phyloP scores from a whole-genome alignment of 2,797 vertebrate species.

The Gymnocypris eckloni region DNA sequence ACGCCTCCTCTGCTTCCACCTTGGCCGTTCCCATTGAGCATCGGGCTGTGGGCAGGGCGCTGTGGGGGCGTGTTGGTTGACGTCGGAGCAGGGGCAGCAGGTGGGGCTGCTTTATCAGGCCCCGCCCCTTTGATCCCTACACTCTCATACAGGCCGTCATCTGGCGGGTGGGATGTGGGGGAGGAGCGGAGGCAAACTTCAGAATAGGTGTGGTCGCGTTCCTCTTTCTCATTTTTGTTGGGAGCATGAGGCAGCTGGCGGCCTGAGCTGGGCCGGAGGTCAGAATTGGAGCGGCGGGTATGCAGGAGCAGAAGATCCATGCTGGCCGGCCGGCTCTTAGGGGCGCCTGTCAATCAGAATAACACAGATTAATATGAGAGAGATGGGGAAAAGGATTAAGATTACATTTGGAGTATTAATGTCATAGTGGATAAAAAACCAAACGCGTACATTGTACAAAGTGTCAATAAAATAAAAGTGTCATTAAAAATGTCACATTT shows the following conservation, averaged over 20 bases:
- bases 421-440: neutral
- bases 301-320: conserved; percentile 83
- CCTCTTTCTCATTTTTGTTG: conserved; percentile 61
- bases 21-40: conserved; percentile 59
- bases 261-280: conserved; percentile 70
- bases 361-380: neutral
- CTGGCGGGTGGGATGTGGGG: conserved; percentile 68
- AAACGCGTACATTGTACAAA: neutral
- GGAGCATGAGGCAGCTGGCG: conserved; percentile 77
- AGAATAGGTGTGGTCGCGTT: conserved; percentile 75
- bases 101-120: conserved; percentile 54
- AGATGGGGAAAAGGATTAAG: neutral
- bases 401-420: neutral
- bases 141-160: conserved; percentile 80
- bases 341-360: conserved; percentile 67
- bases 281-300: conserved; percentile 75
- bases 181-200: conserved; percentile 76
- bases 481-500: neutral
- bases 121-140: conserved; percentile 71
- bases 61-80: conserved; percentile 64
- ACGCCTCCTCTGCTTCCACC: conserved; percentile 41
- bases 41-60: conserved; percentile 68
- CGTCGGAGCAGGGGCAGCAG: conserved; percentile 60
- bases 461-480: neutral
- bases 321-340: conserved; percentile 80